Conservation (phyloP, 2,113 vertebrate species). For the Glaucidium brasilianum region DNA sequence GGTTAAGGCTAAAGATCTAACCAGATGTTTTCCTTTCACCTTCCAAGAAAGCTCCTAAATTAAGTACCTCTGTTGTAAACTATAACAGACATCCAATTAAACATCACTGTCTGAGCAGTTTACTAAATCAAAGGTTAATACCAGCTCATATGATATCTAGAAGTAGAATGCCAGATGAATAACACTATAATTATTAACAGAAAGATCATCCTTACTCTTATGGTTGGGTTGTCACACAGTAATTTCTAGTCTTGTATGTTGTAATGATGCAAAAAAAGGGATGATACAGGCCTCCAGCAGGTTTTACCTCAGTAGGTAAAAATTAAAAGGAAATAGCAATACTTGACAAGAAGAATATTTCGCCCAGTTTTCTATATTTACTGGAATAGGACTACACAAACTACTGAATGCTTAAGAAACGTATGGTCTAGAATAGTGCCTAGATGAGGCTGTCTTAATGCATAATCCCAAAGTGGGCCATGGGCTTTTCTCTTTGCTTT, state of each 20-base stretch:
- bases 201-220: neutral
- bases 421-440: neutral
- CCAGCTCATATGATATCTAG: neutral
- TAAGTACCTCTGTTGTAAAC: neutral
- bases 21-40: neutral
- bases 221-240: neutral
- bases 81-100: neutral
- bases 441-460: neutral
- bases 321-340: neutral
- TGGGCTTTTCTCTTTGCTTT: neutral
- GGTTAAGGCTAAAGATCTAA: neutral
- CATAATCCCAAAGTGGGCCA: neutral
- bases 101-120: neutral
- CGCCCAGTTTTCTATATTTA: neutral
- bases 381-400: neutral
- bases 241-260: neutral
- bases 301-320: neutral
- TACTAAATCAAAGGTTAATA: neutral
- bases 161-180: neutral
- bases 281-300: neutral
- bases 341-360: neutral
- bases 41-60: neutral
- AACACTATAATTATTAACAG: neutral
- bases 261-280: neutral
- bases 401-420: neutral